Conservation (phyloP, 2,797 vertebrate genomes). For the Micropoecilia bifurca region DNA sequence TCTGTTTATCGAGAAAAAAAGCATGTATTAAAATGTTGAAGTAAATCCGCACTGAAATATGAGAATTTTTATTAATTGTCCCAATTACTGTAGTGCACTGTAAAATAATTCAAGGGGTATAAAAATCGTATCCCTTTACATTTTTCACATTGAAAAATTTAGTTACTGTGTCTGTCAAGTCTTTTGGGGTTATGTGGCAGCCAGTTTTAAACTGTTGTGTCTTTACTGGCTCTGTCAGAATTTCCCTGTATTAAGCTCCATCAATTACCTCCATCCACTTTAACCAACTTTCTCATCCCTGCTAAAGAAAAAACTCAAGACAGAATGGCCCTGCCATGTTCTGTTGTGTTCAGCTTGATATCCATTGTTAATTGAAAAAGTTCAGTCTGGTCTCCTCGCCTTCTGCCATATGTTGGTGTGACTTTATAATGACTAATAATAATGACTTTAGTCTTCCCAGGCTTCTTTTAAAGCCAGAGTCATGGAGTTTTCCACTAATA, state of each 20-base stretch:
- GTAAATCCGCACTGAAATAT: background rate
- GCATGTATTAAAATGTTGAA: background rate
- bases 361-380: background rate
- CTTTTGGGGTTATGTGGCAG: background rate
- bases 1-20: background rate
- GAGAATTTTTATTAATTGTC: background rate
- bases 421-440: background rate
- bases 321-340: background rate
- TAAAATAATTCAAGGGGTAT: too few species aligned
- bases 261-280: background rate
- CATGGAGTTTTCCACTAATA: background rate
- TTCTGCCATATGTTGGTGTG: background rate
- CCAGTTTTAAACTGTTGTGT: background rate
- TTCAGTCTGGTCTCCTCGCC: background rate
- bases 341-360: background rate
- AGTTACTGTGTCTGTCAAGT: background rate
- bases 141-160: background rate
- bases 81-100: background rate
- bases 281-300: background rate
- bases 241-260: background rate
- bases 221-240: background rate
- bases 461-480: background rate
- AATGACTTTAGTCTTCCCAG: background rate
- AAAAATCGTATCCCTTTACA: background rate
- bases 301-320: background rate